Percentiles rank a stretch among this genome's conserved stretches.
Conservation (phyloP, 2,888 invertebrate species). For the Eilema caniola region DNA sequence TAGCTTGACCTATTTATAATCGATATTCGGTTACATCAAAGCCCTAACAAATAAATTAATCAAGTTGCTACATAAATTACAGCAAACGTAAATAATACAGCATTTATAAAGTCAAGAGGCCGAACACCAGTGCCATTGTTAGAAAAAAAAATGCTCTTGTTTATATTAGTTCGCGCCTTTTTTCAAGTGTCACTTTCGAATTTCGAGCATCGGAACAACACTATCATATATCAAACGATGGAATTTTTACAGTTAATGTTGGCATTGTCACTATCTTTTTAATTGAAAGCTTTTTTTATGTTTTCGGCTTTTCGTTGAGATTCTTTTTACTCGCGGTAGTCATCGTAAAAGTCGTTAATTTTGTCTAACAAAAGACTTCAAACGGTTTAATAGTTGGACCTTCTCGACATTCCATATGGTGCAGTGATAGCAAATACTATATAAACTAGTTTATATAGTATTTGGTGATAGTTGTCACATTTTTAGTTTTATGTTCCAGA, state of each 20-base stretch:
- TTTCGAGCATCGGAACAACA: conserved; percentile 74
- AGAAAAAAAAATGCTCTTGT: conserved; percentile 73
- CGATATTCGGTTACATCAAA: conserved; percentile 38
- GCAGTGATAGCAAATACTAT: too few species aligned
- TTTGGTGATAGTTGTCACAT: conserved; percentile 75
- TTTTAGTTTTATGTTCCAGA: conserved; percentile 76
- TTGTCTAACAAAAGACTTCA: conserved; percentile 81
- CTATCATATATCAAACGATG: conserved; percentile 85
- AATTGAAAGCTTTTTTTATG: conserved; percentile 77
- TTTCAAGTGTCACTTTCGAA: conserved; percentile 85
- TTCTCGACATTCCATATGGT: conserved; percentile 79
- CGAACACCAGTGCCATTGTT: conserved; percentile 64
- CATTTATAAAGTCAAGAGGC: conserved; percentile 47
- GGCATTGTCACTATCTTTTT: conserved; percentile 83
- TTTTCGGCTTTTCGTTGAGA: conserved; percentile 69
- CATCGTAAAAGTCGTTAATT: conserved; percentile 75
- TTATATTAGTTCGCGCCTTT: conserved; percentile 85
- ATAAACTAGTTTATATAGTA: too few species aligned
- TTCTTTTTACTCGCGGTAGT: conserved; percentile 67
- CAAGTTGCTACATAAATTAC: conserved; percentile 35
- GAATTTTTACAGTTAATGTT: conserved; percentile 74
- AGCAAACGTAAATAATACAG: conserved; percentile 43
- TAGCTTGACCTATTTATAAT: conserved; percentile 14
- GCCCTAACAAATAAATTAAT: conserved; percentile 31
- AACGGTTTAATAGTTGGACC: conserved; percentile 71